phyloP scores from a whole-genome alignment of 2,113 vertebrate genomes.

The Bombycilla garrulus region DNA sequence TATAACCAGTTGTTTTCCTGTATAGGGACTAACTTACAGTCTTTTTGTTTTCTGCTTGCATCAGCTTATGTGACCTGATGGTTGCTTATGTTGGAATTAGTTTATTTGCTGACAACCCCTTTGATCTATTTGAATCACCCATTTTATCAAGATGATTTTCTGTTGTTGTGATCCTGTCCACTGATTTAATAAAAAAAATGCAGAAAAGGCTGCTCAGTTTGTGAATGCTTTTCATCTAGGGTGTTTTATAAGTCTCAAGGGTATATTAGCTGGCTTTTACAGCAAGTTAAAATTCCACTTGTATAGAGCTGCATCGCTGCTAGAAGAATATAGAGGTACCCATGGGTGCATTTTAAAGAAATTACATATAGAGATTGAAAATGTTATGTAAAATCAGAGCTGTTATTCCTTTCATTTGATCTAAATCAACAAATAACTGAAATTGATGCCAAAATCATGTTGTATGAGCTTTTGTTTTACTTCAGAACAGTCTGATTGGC shows the following conservation, averaged over 20 bases:
- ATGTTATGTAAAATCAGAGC: background rate
- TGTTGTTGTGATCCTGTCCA: background rate
- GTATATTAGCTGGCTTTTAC: background rate
- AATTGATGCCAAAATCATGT: background rate
- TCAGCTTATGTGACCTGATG: conserved; percentile 40
- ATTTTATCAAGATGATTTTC: conserved; percentile 20
- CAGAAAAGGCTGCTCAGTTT: background rate
- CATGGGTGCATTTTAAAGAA: background rate
- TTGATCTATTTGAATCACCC: conserved; percentile 18
- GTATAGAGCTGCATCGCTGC: background rate
- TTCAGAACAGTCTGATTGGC: background rate
- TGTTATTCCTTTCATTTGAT: background rate
- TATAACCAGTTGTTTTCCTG: background rate
- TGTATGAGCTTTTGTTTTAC: background rate
- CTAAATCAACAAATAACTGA: background rate
- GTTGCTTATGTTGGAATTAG: conserved; percentile 37
- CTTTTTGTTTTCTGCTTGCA: conserved; percentile 22
- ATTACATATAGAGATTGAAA: background rate
- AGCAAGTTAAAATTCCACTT: background rate
- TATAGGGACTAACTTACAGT: background rate
- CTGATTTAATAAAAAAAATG: background rate
- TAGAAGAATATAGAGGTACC: background rate
- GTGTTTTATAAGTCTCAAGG: background rate
- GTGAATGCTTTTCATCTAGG: background rate
- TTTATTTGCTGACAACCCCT: conserved; percentile 54